Conservation (phyloP, 2,888 invertebrate species). For the Oligia strigilis region DNA sequence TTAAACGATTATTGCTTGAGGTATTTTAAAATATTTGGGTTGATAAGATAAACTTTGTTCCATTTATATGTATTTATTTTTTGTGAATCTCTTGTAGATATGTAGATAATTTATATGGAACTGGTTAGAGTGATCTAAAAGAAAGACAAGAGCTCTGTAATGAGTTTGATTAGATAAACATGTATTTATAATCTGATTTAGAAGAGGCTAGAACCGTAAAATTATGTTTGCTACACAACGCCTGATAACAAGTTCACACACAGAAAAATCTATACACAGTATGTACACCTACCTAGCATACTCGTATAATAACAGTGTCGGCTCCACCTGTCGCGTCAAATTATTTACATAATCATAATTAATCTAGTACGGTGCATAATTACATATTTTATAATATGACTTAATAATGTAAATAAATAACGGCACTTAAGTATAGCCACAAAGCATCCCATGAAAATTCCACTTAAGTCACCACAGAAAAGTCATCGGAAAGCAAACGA, state of each 20-base stretch:
- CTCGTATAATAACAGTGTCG: neutral
- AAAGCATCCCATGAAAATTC: too few species aligned
- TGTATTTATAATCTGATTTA: slow-evolving; percentile 50
- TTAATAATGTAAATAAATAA: too few species aligned
- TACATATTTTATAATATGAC: neutral
- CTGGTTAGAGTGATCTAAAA: slow-evolving; percentile 7
- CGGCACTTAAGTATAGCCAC: too few species aligned
- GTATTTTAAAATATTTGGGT: slow-evolving; percentile 36
- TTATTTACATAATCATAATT: slow-evolving; percentile 27
- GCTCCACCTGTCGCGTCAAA: slow-evolving; percentile 24
- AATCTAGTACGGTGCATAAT: slow-evolving; percentile 27
- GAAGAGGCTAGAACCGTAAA: slow-evolving; percentile 31
- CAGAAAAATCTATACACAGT: slow-evolving; percentile 9
- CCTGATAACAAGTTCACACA: slow-evolving; percentile 34
- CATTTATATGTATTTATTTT: slow-evolving; percentile 18
- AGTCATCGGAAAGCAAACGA: too few species aligned
- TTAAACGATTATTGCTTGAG: slow-evolving; percentile 26
- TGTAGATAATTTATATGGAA: slow-evolving; percentile 20
- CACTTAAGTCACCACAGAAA: too few species aligned
- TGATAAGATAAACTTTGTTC: slow-evolving; percentile 55
- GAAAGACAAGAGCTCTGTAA: slow-evolving; percentile 19
- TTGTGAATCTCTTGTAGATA: slow-evolving; percentile 5
- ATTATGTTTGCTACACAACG: slow-evolving; percentile 4
- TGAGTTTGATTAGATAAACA: slow-evolving; percentile 48
- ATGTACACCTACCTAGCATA: neutral